phyloP scores from a whole-genome alignment of 2,113 vertebrate genomes.

The Crocuta crocuta region DNA sequence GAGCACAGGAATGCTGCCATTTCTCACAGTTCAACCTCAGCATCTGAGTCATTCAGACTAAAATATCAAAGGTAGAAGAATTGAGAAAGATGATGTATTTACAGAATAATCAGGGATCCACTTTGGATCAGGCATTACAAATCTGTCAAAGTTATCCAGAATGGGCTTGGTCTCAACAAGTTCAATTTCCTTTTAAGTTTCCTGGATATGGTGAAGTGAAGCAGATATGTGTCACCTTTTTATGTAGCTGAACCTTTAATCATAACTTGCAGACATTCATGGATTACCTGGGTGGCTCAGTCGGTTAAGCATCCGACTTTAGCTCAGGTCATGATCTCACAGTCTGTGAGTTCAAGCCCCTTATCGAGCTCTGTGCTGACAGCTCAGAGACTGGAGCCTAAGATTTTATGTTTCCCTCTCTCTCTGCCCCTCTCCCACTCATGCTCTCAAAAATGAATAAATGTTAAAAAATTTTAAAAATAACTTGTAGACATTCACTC shows the following conservation, averaged over 20 bases:
- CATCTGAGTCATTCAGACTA: neutral
- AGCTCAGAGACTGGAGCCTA: no score
- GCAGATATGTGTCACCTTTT: neutral
- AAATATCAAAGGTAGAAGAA: neutral
- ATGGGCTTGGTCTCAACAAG: neutral
- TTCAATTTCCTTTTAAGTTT: neutral
- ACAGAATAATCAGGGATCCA: neutral
- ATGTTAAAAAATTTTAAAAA: no score
- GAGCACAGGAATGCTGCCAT: neutral
- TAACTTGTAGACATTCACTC: neutral
- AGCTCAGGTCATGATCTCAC: no score
- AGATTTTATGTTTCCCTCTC: no score
- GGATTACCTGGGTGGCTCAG: no score
- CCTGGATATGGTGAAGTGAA: neutral
- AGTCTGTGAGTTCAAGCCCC: no score
- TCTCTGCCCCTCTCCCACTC: no score
- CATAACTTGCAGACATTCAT: neutral
- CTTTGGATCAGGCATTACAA: neutral
- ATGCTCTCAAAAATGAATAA: neutral
- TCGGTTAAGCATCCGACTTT: no score
- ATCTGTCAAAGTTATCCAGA: neutral
- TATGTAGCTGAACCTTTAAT: neutral
- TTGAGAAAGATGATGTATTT: neutral
- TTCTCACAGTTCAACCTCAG: neutral
- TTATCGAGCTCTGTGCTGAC: no score